These are phyloP conservation scores for Triplophysa yarkandensis DNA, from an alignment of 2,797 vertebrate species.

Conservation along the genomic window DNA sequence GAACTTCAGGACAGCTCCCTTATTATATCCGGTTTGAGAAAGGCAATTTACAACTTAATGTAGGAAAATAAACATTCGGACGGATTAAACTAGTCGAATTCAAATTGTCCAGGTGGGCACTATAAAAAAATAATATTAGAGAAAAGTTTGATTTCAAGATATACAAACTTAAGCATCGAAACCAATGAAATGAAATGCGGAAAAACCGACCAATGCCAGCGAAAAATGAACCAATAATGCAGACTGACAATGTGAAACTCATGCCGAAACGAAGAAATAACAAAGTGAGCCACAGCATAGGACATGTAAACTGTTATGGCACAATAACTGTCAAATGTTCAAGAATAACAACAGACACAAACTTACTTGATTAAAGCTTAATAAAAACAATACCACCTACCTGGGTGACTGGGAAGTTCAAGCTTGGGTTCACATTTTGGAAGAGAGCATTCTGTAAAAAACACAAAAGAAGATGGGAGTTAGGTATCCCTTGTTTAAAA, in stretches of 20 bases:
- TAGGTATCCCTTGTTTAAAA: conserved; percentile 13
- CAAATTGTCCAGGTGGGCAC: neutral
- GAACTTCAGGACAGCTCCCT: neutral
- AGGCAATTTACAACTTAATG: neutral
- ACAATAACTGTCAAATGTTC: conserved; percentile 1
- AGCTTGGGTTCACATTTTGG: conserved; percentile 59
- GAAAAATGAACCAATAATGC: neutral
- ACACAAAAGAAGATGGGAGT: neutral
- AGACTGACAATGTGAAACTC: no score
- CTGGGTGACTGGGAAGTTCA: conserved; percentile 56
- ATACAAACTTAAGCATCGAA: no score
- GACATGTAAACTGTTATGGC: neutral
- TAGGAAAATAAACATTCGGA: conserved; percentile 1
- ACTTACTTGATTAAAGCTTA: neutral
- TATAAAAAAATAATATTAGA: neutral
- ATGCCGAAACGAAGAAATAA: neutral
- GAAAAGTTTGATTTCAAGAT: neutral
- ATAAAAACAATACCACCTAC: conserved; percentile 36
- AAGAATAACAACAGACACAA: conserved; percentile 1
- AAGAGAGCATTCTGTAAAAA: conserved; percentile 57
- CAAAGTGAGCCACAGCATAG: neutral
- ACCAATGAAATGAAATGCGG: no score
- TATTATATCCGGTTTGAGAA: neutral
- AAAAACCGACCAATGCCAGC: no score
- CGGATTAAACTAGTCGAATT: neutral